Evolutionary conservation across 2,113 vertebrate genomes (phyloP).

Genomic region (Glaucidium brasilianum): DNA sequence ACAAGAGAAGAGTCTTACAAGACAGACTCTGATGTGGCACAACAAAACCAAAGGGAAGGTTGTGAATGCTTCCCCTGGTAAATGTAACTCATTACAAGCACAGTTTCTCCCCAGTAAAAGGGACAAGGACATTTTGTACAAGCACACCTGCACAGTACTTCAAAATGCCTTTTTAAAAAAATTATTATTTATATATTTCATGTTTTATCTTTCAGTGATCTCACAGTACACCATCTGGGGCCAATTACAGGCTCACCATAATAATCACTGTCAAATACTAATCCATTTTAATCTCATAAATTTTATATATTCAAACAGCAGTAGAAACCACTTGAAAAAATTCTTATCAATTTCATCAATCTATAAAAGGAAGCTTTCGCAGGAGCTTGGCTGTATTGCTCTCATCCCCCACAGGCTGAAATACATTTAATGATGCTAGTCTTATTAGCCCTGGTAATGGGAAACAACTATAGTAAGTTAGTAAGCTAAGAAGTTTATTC

Average conservation of each 20-base stretch:
- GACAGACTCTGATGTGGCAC: neutral
- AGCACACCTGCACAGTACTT: neutral
- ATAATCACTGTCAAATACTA: neutral
- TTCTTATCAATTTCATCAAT: neutral
- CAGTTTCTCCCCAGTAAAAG: neutral
- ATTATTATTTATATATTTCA: neutral
- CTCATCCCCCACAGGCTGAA: neutral
- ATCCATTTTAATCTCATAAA: neutral
- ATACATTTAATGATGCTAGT: neutral
- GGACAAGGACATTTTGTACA: neutral
- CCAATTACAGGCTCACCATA: neutral
- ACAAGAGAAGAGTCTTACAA: neutral
- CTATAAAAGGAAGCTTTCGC: neutral
- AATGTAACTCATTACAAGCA: neutral
- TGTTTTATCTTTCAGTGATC: neutral
- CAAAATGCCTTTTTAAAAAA: neutral
- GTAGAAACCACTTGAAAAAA: constrained; percentile 2
- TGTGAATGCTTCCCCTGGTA: accelerated
- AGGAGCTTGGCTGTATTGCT: neutral
- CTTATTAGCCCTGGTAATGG: neutral
- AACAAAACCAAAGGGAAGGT: neutral
- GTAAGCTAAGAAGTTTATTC: neutral
- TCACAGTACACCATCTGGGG: neutral
- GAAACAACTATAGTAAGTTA: neutral
- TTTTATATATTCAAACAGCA: neutral